Percentiles rank a stretch among this genome's conserved stretches.
phyloP scores from a whole-genome alignment of 2,113 vertebrate species.

The Syngnathus floridae region DNA sequence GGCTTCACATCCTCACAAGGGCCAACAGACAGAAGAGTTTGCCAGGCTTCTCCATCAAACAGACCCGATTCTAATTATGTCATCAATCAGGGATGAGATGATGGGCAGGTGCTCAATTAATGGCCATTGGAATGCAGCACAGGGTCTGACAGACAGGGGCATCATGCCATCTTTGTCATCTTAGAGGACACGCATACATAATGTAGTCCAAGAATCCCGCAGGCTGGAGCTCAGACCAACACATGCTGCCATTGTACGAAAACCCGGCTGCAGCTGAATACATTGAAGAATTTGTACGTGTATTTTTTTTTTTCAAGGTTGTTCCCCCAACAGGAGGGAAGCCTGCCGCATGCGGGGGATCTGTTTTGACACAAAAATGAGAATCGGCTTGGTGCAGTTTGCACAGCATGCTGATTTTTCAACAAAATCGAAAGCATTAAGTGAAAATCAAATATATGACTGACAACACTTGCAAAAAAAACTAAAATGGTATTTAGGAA shows the following conservation, averaged over 20 bases:
- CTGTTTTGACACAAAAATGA: neutral
- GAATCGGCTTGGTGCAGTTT: neutral
- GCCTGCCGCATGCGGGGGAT: neutral
- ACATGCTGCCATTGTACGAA: slow-evolving; percentile 36
- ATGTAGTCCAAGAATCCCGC: slow-evolving; percentile 35
- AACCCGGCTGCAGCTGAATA: slow-evolving; percentile 4
- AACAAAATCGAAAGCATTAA: neutral
- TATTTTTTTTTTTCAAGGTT: neutral
- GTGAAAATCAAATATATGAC: neutral
- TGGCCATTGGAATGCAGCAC: slow-evolving; percentile 53
- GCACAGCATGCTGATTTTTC: slow-evolving; percentile 1
- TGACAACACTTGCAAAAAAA: neutral
- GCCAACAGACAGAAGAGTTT: slow-evolving; percentile 55
- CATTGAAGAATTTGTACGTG: slow-evolving; percentile 8
- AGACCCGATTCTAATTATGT: slow-evolving; percentile 59
- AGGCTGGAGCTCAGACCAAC: slow-evolving; percentile 23
- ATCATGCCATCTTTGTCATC: slow-evolving; percentile 53
- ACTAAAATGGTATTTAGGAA: neutral
- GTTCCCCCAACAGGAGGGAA: slow-evolving; percentile 2
- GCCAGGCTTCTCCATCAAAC: slow-evolving; percentile 66
- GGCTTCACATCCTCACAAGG: slow-evolving; percentile 50
- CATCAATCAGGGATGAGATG: slow-evolving; percentile 64
- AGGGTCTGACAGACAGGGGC: slow-evolving; percentile 33
- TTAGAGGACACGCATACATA: slow-evolving; percentile 30
- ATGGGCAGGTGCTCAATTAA: slow-evolving; percentile 65